Evolutionary conservation across 1,140 invertebrate species (phyloP), one percentile per base, ranked within the genome.

Genomic region (Drosophila nikananu): DNA sequence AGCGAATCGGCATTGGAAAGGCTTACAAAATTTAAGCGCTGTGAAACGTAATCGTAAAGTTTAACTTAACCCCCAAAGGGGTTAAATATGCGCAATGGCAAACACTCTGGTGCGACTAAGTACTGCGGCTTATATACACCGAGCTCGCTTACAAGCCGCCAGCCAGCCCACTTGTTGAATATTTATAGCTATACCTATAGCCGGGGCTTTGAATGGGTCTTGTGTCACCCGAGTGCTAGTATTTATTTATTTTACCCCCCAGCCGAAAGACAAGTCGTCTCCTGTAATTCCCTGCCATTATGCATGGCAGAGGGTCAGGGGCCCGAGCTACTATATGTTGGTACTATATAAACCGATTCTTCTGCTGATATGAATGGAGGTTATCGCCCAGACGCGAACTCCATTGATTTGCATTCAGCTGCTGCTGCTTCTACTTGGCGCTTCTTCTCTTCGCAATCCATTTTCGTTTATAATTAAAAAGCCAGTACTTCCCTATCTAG

Each of bases 1-100:
- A 35, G 30, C 30, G 17, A 27, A 51, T 49, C 19, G 15, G 9
- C 51, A 48, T 48, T 19, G 59, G 44, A 80, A 86, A 80, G 67
- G 44, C 80, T 77, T 44, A 72, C 67, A 87, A 89, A 57, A 76
- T 76, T 75, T 13, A 84, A 84, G 76, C 82, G 58, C 66, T 80
- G 58, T 74, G 65, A 90, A 86, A 65, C 75, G 75, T 81, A 90
- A 84, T 72, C 81, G 81, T 80, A 89, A 81, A 84, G 84, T 67
- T 90, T 89, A 89, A 86, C 86, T 89, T 90, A 89, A 89, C 84
- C 86, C 86, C 86, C 77, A 35, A 77, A 77, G 81, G 84, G 84
- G 84, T 89, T 89, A 89, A 89, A 81, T 70, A 89, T 89, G 84
- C 84, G 84, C 83, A 86, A 87, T 78, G 73, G 83, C 80, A 87